Evolutionary conservation across 2,113 vertebrate species (phyloP).

Genomic region (Motacilla tschutschensis): DNA sequence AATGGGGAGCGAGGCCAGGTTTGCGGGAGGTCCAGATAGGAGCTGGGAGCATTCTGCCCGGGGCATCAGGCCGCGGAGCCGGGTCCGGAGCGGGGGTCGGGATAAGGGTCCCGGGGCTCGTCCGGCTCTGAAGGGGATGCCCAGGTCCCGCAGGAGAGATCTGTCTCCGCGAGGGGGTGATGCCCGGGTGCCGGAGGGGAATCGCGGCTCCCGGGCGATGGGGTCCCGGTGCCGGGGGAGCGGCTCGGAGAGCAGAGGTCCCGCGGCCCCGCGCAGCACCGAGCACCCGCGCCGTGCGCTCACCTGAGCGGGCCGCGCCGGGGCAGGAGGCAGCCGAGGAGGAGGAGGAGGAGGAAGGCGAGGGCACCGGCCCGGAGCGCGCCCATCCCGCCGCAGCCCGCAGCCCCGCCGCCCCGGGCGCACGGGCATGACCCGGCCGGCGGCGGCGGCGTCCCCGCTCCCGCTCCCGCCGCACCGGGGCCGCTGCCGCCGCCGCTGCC

Average conservation of each 20-base stretch:
- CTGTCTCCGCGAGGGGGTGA: background rate
- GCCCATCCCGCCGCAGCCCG: constrained; percentile 1
- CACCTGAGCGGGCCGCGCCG: constrained; percentile 69
- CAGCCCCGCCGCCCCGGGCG: background rate
- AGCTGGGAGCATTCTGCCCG: background rate
- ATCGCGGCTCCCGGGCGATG: background rate
- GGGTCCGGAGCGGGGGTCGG: background rate
- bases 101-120: background rate
- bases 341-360: constrained; percentile 61
- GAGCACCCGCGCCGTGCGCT: constrained; percentile 38
- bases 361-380: constrained; percentile 6
- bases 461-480: no score
- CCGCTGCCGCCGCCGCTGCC: no score
- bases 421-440: no score
- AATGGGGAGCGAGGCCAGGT: accelerated
- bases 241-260: background rate
- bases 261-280: background rate
- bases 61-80: background rate
- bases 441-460: no score
- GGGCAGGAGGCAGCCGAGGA: constrained; percentile 67
- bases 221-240: background rate
- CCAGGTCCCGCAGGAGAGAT: background rate
- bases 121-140: background rate
- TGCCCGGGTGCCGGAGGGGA: background rate
- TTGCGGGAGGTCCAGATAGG: background rate